Base-by-base conservation (phyloP, 2,797 vertebrate genomes). In the Allobates femoralis region DNA sequence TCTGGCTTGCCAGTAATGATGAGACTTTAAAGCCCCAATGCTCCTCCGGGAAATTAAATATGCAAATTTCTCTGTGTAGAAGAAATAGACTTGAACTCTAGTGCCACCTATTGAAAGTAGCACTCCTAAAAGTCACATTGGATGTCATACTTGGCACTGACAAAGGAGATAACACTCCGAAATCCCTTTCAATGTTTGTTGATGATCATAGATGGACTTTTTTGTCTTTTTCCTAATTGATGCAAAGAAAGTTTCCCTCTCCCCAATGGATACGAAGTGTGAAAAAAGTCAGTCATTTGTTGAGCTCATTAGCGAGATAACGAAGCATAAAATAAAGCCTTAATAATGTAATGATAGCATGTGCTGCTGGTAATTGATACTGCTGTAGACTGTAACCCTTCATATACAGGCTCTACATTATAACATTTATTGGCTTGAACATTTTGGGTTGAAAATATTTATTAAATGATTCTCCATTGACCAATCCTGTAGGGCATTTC, bases 321-420 rank as follows among this genome's bases (percentile, higher is more conserved):
- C 67, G 56, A 67, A 85, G 5, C 74, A 12, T n/a, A 60, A 67
- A 26, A 12, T 26, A 71, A 79, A 26, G 73, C n/a, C 41, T 62
- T 79, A 79, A 79, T 85, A 60, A 71, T 50, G 60, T 71, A 85
- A 69, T 85, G n/a, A 79, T 85, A 46, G 51, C 51, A 19, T 79
- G n/a, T 50, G 51, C 64, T 79, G 15, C 51, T 32, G 53, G 50
- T 79, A 85, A 79, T 85, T 73, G 51, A 58, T 73, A 79, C 46
- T 71, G 80, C 21, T 46, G 4, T 21, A 83, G 41, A 26, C 21
- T 84, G 41, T 66, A 76, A 66, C 58, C 83, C 60, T 46, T 74
- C 0, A 19, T 26, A 41, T 58, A 71, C 66, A 32, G 3, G 2
- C 14, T 16, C 32, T 6, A 16, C 15, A 75, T 83, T 60, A 28